Evolutionary conservation across 64 coral and sea anemone genomes (phyloP), one percentile per base, ranked within the genome.

Genomic region (Montipora cactus): DNA sequence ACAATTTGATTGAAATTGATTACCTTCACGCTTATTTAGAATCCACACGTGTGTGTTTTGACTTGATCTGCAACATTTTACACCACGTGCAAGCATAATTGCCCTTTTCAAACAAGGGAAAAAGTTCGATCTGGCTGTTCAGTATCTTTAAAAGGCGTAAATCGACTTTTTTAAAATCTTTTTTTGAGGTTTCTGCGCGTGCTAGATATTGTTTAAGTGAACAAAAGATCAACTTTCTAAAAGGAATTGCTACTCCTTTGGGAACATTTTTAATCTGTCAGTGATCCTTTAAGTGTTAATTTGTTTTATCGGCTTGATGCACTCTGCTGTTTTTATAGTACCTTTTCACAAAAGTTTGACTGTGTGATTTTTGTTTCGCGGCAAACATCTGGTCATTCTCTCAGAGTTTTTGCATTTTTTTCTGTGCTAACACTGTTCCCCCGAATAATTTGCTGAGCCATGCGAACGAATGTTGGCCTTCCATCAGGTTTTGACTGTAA

Each of bases 1-100:
- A 64, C 61, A 64, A 4, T 64, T 64, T 64, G 61, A 64, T 64
- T 64, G 61, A 4, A 64, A 12, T 45, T 44, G 69, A 73, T 73
- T 73, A 23, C 25, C 6, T 25, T 19, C 19, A 7, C 7, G 37
- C 7, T 8, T 76, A 1, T 8, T 76, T 76, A 37, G 7, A 76
- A 76, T 80, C 59, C 18, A 7, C 81, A 84, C 81, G 81, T 84
- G 81, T 25, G 7, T 67, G 25, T 45, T 64, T 14, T 67, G 37
- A 84, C 28, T 45, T 64, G 13, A 47, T 67, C 23, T 67, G 67
- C 25, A 67, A 13, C 58, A 67, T 59, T 57, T 52, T n/a, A 16
- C 47, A 14, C 81, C 81, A 84, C 81, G 81, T 84, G 81, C 28
- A 84, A 47, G 19, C 45, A 67, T 47, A 67, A 84, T 67, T 67